Evolutionary conservation across 2,888 invertebrate species (phyloP).

Genomic region (Tetragnatha montana): DNA sequence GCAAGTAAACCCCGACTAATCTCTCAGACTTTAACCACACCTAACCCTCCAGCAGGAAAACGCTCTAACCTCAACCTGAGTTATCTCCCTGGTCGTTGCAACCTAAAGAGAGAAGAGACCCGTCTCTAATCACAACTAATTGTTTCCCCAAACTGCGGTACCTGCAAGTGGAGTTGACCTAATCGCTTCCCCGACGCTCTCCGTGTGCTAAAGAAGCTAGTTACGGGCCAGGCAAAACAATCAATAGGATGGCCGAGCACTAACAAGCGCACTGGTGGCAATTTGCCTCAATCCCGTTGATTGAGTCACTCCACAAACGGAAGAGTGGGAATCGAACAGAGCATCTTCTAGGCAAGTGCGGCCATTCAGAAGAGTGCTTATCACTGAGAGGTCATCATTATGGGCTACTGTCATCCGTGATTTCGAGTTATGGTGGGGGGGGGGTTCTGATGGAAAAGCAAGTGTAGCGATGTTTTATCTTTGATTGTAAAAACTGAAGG

Average conservation of each 20-base stretch:
- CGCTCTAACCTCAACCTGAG: too few relatives aligned
- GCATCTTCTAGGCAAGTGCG: not conserved
- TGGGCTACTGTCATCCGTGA: too few relatives aligned
- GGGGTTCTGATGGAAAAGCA: too few relatives aligned
- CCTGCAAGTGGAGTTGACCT: slow-evolving; percentile 1
- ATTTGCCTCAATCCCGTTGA: slow-evolving; percentile 30
- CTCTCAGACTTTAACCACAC: too few relatives aligned
- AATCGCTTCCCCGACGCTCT: not conserved
- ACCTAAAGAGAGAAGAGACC: not conserved
- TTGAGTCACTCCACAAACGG: slow-evolving; percentile 27
- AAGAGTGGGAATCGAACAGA: slow-evolving; percentile 3
- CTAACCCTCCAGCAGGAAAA: too few relatives aligned
- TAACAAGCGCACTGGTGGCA: slow-evolving; percentile 1
- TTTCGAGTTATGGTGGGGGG: too few relatives aligned
- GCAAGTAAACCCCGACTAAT: too few relatives aligned
- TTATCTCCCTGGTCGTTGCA: not conserved
- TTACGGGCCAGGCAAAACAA: not conserved
- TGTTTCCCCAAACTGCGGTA: not conserved
- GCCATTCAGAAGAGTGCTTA: not conserved
- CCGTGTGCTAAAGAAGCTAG: not conserved
- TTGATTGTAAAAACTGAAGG: not conserved
- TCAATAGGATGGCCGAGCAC: not conserved
- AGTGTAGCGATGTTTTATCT: not conserved
- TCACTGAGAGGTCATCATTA: too few relatives aligned
- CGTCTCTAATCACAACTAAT: not conserved